phyloP scores from a whole-genome alignment of 2,888 invertebrate species.

The Epinotia ramella region DNA sequence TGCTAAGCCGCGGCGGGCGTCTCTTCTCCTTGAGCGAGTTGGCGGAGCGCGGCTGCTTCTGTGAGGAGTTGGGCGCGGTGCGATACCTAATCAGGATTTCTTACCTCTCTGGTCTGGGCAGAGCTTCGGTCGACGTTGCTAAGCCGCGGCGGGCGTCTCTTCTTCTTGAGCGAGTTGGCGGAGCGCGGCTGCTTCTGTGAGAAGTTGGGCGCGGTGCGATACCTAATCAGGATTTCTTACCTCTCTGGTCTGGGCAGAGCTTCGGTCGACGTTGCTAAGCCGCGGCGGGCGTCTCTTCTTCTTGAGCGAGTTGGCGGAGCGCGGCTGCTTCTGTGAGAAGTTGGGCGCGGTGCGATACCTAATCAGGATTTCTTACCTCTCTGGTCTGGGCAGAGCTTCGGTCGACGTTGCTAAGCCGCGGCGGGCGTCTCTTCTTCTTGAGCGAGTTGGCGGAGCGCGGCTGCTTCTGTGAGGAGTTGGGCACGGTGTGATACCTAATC shows the following conservation, averaged over 20 bases:
- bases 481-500: slow-evolving; percentile 63
- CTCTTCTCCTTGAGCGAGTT: slow-evolving; percentile 86
- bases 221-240: too few relatives aligned
- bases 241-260: slow-evolving; percentile 96
- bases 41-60: slow-evolving; percentile 80
- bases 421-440: slow-evolving; percentile 87
- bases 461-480: slow-evolving; percentile 77
- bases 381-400: slow-evolving; percentile 96
- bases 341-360: slow-evolving; percentile 70
- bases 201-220: slow-evolving; percentile 79
- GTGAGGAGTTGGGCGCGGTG: slow-evolving; percentile 80
- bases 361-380: slow-evolving; percentile 86
- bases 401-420: slow-evolving; percentile 96
- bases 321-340: slow-evolving; percentile 77
- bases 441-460: slow-evolving; percentile 84
- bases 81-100: slow-evolving; percentile 48
- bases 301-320: slow-evolving; percentile 85
- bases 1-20: slow-evolving; percentile 93
- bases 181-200: slow-evolving; percentile 81
- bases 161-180: slow-evolving; percentile 76
- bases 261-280: slow-evolving; percentile 96
- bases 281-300: slow-evolving; percentile 66
- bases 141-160: slow-evolving; percentile 90
- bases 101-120: slow-evolving; percentile 95
- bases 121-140: slow-evolving; percentile 97